Conservation (phyloP, 2,888 invertebrate species). For the Micoletzkya japonica region DNA sequence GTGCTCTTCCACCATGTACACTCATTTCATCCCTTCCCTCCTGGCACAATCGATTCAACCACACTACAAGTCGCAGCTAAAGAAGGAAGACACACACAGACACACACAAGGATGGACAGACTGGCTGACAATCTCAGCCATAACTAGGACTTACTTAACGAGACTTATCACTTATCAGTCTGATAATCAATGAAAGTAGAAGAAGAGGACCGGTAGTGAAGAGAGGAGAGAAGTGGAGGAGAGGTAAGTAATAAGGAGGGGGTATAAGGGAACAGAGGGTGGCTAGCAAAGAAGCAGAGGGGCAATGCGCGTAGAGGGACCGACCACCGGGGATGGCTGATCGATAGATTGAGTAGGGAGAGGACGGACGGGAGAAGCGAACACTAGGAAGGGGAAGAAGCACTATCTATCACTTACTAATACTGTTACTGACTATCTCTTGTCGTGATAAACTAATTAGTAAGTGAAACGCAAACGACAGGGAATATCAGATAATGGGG, state of each 20-base stretch:
- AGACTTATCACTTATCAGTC: background rate
- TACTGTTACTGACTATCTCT: background rate
- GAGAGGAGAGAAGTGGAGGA: background rate
- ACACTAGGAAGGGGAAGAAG: background rate
- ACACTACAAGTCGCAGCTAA: slow-evolving; percentile 9
- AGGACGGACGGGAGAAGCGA: background rate
- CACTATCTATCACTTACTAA: background rate
- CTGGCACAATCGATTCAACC: slow-evolving; percentile 12
- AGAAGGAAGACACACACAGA: slow-evolving; percentile 2
- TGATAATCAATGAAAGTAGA: background rate
- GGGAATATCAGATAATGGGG: background rate
- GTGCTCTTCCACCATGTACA: slow-evolving; percentile 16
- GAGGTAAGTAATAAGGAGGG: background rate
- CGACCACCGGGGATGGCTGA: background rate
- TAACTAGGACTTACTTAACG: background rate
- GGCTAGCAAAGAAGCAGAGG: background rate
- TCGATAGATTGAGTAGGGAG: slow-evolving; percentile 12
- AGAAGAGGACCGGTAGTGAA: background rate
- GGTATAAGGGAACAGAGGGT: background rate
- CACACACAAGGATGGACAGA: background rate
- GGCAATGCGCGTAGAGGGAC: background rate
- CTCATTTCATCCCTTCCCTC: slow-evolving; percentile 27
- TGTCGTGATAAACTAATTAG: too few relatives aligned
- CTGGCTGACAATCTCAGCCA: background rate
- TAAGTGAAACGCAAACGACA: too few relatives aligned